Conservation (phyloP, 92 coral and sea anemone species). For the Porites cylindrica region DNA sequence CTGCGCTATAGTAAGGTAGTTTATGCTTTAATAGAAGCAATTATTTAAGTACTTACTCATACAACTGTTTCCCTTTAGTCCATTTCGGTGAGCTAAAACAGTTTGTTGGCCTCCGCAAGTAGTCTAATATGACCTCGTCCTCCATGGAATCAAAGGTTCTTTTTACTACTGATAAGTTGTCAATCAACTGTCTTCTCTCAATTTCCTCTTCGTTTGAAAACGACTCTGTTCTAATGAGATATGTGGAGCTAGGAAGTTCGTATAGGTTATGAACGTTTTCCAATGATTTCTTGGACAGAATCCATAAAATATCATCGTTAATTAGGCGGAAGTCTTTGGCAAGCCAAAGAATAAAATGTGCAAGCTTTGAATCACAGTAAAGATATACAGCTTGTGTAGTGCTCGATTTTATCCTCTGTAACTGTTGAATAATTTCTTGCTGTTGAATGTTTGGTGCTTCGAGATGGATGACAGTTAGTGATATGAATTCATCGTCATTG, state of each 20-base stretch:
- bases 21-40: no score
- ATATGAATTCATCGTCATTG: conserved; percentile 26
- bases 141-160: conserved; percentile 47
- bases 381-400: conserved; percentile 64
- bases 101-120: conserved; percentile 33
- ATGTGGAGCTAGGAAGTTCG: conserved; percentile 77
- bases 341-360: conserved; percentile 72
- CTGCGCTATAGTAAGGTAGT: no score
- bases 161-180: conserved; percentile 57
- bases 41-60: conserved; percentile 41
- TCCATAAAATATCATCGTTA: conserved; percentile 73
- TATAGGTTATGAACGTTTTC: conserved; percentile 32
- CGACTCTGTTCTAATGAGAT: conserved; percentile 61
- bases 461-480: conserved; percentile 57
- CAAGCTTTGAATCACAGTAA: conserved; percentile 63
- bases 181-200: conserved; percentile 48
- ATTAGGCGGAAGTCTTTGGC: conserved; percentile 82
- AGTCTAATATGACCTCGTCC: conserved; percentile 27
- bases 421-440: conserved; percentile 25
- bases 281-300: conserved; percentile 75
- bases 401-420: conserved; percentile 76
- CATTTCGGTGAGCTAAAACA: conserved; percentile 56
- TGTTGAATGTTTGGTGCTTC: conserved; percentile 25
- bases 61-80: conserved; percentile 43
- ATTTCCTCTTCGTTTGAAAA: conserved; percentile 24